Percentiles rank a stretch among this genome's conserved stretches.
Evolutionary conservation across 2,113 vertebrate genomes (phyloP).

Genomic region (Bufo gargarizans): DNA sequence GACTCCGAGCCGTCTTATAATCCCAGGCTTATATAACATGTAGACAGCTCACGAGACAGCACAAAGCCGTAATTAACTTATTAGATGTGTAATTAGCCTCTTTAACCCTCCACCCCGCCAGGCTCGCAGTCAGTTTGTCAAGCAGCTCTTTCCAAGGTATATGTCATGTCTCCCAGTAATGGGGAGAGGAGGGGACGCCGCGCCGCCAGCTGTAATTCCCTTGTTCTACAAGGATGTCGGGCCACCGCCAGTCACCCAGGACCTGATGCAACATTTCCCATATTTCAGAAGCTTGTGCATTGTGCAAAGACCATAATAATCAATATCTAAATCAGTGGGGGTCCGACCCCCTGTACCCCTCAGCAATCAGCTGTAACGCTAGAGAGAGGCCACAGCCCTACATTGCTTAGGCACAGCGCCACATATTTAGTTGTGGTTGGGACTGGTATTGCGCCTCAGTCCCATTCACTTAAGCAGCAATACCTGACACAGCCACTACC

Average conservation of each 20-base stretch:
- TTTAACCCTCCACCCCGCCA: constrained; percentile 13
- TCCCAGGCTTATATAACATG: constrained; percentile 13
- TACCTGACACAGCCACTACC: too few relatives aligned
- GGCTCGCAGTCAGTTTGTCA: neutral
- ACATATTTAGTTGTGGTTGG: too few relatives aligned
- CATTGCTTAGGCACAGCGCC: too few relatives aligned
- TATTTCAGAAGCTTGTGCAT: too few relatives aligned
- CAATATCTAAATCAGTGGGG: too few relatives aligned
- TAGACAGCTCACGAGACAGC: neutral
- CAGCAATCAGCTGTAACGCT: too few relatives aligned
- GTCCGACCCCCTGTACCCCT: too few relatives aligned
- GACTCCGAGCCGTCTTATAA: constrained; percentile 21
- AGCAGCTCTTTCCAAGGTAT: neutral
- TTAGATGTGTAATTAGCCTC: constrained; percentile 41
- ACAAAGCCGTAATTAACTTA: constrained; percentile 30
- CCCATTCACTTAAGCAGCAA: too few relatives aligned
- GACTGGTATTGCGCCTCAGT: too few relatives aligned
- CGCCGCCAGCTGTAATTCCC: neutral
- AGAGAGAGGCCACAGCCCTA: too few relatives aligned
- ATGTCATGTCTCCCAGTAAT: neutral
- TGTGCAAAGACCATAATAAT: too few relatives aligned
- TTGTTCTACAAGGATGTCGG: neutral
- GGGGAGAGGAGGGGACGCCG: neutral
- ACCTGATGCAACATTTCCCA: too few relatives aligned
- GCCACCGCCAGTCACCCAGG: neutral